Conservation (phyloP, 2,113 vertebrate genomes). For the Carlito syrichta region DNA sequence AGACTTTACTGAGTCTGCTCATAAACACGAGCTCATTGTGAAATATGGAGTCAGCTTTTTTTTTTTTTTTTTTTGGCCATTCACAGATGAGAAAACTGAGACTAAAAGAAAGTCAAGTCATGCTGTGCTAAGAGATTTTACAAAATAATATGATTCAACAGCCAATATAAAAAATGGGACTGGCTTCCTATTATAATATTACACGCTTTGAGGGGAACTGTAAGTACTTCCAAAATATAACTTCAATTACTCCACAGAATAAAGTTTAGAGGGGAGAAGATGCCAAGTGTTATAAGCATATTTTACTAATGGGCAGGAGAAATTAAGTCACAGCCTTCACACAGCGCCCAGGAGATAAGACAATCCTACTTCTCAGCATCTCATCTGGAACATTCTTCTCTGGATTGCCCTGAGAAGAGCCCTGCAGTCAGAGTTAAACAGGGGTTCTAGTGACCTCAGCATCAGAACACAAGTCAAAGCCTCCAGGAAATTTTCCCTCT, state of each 20-base stretch:
- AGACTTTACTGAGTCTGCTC: background rate
- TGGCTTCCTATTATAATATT: background rate
- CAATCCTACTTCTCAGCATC: background rate
- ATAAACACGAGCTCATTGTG: background rate
- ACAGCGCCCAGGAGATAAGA: background rate
- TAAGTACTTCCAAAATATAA: conserved; percentile 27
- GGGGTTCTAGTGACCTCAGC: background rate
- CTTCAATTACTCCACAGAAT: background rate
- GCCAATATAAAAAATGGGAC: background rate
- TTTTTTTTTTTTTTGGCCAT: background rate
- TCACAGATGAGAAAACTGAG: conserved; percentile 34
- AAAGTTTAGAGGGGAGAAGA: background rate
- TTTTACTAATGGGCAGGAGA: background rate
- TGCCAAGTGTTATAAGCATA: background rate
- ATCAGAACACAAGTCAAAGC: conserved; percentile 21
- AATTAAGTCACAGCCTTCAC: background rate
- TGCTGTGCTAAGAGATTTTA: background rate
- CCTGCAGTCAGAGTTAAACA: background rate
- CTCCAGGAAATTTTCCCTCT: background rate
- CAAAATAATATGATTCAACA: background rate
- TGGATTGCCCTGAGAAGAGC: background rate
- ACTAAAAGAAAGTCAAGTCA: conserved; percentile 10
- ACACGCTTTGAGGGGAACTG: background rate
- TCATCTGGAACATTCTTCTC: background rate
- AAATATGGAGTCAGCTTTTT: background rate